Evolutionary conservation across 2,888 invertebrate species (phyloP).

Genomic region (Ophioninae sp.): DNA sequence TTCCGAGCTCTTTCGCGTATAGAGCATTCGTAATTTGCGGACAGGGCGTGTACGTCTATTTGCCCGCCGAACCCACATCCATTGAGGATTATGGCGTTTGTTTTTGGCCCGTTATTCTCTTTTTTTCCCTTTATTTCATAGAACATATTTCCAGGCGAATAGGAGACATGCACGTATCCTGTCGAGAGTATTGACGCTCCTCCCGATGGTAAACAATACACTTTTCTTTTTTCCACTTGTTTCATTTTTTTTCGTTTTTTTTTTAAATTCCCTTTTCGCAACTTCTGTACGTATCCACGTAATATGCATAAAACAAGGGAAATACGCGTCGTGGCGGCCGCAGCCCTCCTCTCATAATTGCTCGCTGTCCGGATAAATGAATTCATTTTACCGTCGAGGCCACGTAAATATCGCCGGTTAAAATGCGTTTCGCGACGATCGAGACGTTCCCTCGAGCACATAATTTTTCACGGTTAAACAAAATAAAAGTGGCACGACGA

Average conservation of each 20-base stretch:
- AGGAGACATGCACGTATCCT: background rate
- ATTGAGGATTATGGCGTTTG: conserved; percentile 20
- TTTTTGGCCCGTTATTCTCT: background rate
- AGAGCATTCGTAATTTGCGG: background rate
- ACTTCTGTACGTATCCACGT: conserved; percentile 4
- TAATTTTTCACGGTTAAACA: background rate
- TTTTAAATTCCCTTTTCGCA: background rate
- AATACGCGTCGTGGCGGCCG: conserved; percentile 8
- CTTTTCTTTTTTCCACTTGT: background rate
- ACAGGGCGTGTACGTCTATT: background rate
- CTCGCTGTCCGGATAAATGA: conserved; percentile 28
- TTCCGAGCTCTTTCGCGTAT: background rate
- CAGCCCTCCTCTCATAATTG: conserved; percentile 18
- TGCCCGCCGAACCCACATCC: conserved; percentile 16
- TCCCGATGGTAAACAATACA: conserved; percentile 34
- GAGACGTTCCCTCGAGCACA: background rate
- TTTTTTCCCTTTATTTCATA: background rate
- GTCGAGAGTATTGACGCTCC: conserved; percentile 41
- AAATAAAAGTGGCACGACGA: background rate
- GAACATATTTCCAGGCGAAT: background rate
- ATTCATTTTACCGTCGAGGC: conserved; percentile 3
- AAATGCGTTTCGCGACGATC: conserved; percentile 20
- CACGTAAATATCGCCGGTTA: conserved; percentile 9
- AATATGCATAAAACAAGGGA: conserved; percentile 44
- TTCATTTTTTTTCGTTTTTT: background rate